These are phyloP conservation scores for Anoplius nigerrimus DNA, from an alignment of 2,888 invertebrate species.

Conservation along the genomic window DNA sequence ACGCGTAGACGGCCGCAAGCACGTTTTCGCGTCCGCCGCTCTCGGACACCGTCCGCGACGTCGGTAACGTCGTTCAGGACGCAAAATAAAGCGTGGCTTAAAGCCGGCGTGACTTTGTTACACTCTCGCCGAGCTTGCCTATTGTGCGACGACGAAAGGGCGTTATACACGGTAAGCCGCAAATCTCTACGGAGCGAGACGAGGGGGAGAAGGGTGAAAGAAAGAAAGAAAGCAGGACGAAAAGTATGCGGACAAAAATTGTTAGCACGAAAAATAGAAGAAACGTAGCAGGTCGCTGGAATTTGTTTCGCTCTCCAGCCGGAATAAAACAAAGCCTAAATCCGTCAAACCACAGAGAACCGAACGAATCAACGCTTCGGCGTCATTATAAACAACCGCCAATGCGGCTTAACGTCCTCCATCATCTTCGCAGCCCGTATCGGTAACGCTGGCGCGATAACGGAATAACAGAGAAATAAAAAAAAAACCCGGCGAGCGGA, in stretches of 20 bases:
- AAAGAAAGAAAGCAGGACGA: background rate
- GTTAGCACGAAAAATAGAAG: too few species aligned
- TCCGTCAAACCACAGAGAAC: too few species aligned
- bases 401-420: too few species aligned
- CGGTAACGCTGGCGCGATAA: too few species aligned
- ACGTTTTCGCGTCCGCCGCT: background rate
- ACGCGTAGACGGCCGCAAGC: background rate
- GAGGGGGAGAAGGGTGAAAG: background rate
- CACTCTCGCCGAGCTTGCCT: background rate
- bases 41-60: background rate
- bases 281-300: too few species aligned
- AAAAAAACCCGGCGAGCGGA: too few species aligned
- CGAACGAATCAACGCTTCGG: too few species aligned
- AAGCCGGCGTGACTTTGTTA: constrained; percentile 17
- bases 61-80: constrained; percentile 1
- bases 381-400: too few species aligned
- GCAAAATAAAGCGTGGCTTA: constrained; percentile 26
- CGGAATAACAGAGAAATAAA: too few species aligned
- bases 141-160: background rate
- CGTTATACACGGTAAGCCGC: background rate
- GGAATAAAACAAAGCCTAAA: too few species aligned
- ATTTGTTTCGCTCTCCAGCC: too few species aligned
- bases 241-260: background rate
- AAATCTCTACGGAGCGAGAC: background rate
- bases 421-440: too few species aligned